Conservation (phyloP, 2,888 invertebrate species). For the Lycocerus yunnanus region DNA sequence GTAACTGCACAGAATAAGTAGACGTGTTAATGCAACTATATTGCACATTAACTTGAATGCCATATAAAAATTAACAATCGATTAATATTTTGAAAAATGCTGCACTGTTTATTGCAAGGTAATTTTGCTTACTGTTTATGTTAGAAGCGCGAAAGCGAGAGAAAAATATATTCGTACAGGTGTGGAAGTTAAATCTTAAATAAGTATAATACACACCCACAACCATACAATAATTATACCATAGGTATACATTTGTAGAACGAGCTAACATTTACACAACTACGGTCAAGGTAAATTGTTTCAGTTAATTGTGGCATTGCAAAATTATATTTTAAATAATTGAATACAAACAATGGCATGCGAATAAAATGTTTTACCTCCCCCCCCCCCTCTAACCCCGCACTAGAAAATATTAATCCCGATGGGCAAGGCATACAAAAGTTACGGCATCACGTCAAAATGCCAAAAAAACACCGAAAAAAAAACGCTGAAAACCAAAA, state of each 20-base stretch:
- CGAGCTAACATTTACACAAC: background rate
- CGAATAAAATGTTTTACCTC: background rate
- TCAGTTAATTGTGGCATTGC: background rate
- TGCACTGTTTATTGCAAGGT: too few species aligned
- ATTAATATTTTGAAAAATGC: background rate
- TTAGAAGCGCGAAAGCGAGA: background rate
- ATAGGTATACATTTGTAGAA: constrained; percentile 7
- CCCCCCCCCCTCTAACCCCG: too few species aligned
- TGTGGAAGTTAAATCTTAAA: constrained; percentile 10
- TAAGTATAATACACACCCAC: constrained; percentile 10
- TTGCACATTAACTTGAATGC: background rate
- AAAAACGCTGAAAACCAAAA: too few species aligned
- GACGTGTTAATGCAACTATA: background rate
- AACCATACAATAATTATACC: constrained; percentile 8
- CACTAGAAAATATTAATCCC: too few species aligned
- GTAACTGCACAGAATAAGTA: background rate
- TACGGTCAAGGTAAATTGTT: constrained; percentile 16
- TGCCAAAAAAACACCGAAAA: too few species aligned
- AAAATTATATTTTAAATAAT: background rate
- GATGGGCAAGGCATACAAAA: too few species aligned
- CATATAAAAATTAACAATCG: background rate
- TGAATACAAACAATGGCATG: background rate
- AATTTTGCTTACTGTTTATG: background rate
- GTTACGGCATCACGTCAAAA: too few species aligned
- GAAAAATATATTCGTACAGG: constrained; percentile 6